These are phyloP conservation scores for Sinelater perroti DNA, from an alignment of 2,888 invertebrate species.

Conservation along the genomic window DNA sequence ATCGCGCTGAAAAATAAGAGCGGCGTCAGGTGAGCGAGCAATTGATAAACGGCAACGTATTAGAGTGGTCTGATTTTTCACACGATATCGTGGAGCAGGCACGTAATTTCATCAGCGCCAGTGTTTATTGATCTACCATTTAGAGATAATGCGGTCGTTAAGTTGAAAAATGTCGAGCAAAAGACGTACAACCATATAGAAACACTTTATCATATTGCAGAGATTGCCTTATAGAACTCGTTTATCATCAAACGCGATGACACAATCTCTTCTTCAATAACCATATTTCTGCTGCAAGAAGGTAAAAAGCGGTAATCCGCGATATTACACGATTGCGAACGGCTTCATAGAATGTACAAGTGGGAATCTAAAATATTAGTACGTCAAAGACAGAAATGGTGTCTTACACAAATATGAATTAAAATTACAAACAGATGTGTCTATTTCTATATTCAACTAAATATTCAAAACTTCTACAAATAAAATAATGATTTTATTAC, in stretches of 20 bases:
- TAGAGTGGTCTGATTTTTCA: constrained; percentile 10
- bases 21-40: background rate
- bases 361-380: too few species aligned
- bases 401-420: too few species aligned
- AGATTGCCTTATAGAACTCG: constrained; percentile 32
- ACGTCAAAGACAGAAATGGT: too few species aligned
- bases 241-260: constrained; percentile 36
- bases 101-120: constrained; percentile 24
- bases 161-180: constrained; percentile 29
- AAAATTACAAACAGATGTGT: too few species aligned
- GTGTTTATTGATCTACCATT: constrained; percentile 23
- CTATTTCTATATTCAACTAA: too few species aligned
- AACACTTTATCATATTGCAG: constrained; percentile 31
- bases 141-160: constrained; percentile 32
- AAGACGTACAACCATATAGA: constrained; percentile 33
- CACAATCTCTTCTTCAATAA: constrained; percentile 36
- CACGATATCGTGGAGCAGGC: constrained; percentile 3
- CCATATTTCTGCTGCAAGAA: constrained; percentile 31
- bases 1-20: too few species aligned
- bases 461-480: too few species aligned
- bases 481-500: too few species aligned
- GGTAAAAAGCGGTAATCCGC: constrained; percentile 31
- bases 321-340: constrained; percentile 22
- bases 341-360: too few species aligned
- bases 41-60: background rate